Evolutionary conservation across 2,113 vertebrate species (phyloP).

Genomic region (Gambusia affinis): DNA sequence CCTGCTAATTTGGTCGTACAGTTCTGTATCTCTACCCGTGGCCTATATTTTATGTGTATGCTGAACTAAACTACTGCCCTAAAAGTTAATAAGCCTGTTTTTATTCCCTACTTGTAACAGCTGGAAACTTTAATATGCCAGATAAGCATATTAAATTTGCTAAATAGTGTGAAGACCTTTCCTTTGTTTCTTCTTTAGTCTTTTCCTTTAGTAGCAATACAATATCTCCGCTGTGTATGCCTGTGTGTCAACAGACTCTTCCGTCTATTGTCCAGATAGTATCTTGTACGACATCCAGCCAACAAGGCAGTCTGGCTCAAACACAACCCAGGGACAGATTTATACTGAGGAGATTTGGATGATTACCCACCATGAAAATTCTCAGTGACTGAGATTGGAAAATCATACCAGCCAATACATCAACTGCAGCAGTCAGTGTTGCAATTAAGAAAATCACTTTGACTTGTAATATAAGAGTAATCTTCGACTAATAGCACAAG

Average conservation of each 20-base stretch:
- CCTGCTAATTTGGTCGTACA: no score
- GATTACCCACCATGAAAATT: constrained; percentile 57
- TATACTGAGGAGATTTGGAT: constrained; percentile 59
- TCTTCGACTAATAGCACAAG: constrained; percentile 3
- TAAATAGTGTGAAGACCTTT: background rate
- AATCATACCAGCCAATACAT: constrained; percentile 54
- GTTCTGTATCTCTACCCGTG: no score
- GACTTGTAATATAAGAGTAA: constrained; percentile 19
- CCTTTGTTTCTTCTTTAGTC: background rate
- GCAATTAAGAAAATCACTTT: constrained; percentile 27
- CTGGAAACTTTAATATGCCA: background rate
- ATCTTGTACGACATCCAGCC: constrained; percentile 25
- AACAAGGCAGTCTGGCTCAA: constrained; percentile 32
- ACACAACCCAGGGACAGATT: constrained; percentile 49
- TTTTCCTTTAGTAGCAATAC: constrained; percentile 1
- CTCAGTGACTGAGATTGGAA: constrained; percentile 53
- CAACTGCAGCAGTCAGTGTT: constrained; percentile 31
- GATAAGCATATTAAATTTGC: constrained; percentile 5
- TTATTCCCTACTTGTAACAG: background rate
- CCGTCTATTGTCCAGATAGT: constrained; percentile 14
- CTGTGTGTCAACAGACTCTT: constrained; percentile 6
- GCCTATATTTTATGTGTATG: no score
- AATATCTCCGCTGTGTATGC: background rate
- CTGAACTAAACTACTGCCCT: no score
- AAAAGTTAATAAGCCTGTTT: no score